These are phyloP conservation scores for Halcyon badia DNA, from an alignment of 2,797 vertebrate genomes.

Conservation along the genomic window DNA sequence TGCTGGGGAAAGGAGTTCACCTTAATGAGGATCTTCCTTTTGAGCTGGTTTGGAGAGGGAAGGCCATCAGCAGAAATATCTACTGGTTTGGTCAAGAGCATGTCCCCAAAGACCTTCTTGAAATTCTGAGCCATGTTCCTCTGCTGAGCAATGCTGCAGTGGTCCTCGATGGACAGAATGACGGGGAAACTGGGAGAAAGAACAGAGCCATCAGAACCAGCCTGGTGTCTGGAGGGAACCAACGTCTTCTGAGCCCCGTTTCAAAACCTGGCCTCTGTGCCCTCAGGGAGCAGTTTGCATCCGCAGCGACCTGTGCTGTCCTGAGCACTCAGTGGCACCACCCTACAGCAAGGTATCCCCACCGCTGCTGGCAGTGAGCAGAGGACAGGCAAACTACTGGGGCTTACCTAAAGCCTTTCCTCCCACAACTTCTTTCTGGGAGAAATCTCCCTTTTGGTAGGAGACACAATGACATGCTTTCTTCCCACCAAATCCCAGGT, in stretches of 20 bases:
- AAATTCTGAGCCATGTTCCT: conserved; percentile 96
- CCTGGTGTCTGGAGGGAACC: fast-evolving
- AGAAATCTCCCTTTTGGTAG: neutral
- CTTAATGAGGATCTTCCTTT: conserved; percentile 98
- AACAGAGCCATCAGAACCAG: neutral
- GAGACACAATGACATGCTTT: fast-evolving
- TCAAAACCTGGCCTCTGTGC: neutral
- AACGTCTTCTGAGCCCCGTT: neutral
- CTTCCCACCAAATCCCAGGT: neutral
- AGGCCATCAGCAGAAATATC: conserved; percentile 95
- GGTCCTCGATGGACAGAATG: conserved; percentile 98
- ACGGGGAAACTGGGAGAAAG: conserved; percentile 87
- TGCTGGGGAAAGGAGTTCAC: conserved; percentile 68
- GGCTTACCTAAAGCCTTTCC: neutral
- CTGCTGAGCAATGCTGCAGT: conserved; percentile 98
- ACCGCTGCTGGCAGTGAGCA: fast-evolving
- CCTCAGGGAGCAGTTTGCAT: neutral
- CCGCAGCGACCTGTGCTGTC: neutral
- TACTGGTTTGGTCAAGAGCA: conserved; percentile 95
- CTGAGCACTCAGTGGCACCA: neutral
- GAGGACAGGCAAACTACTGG: neutral
- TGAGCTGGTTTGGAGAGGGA: conserved; percentile 96
- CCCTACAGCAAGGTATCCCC: neutral
- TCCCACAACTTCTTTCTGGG: neutral
- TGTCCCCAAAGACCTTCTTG: conserved; percentile 96